Base-by-base conservation (phyloP, 2,113 vertebrate genomes). In the Sinocyclocheilus anophthalmus region DNA sequence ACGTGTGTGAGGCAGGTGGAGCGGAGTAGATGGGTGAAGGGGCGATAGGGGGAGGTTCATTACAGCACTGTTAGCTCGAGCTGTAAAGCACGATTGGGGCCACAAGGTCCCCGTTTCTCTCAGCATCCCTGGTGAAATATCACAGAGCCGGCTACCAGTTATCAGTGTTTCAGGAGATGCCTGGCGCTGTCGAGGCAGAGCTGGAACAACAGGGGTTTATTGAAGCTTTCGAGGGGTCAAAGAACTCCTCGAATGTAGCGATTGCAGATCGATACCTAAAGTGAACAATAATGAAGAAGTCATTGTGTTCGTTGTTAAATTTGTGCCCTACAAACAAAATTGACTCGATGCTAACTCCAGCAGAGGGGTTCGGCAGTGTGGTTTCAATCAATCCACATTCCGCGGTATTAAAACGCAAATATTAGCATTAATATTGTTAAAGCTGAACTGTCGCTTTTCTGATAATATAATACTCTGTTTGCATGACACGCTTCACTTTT, bases 211-310 rank as follows among this genome's bases (percentile, higher is more conserved):
- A 37, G 61, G 77, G 53, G 70, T 61, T 87, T 84, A 26, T 86
- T 85, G n/a, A 30, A 42, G 13, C 57, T 87, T 79, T 86, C 73
- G 72, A 89, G 10, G 89, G 89, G 86, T 79, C 81, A 55, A 72
- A 78, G 88, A 78, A 84, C 63, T 83, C 73, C 67, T 63, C 76
- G 90, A 86, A 91, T 84, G 85, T 90, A 70, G 76, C 72, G 79
- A 69, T 76, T 63, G 79, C 57, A 80, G 89, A 91, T 87, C 89
- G 76, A 81, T 89, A 87, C 72, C 80, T 88, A 87, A 92, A 91
- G 90, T 89, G 86, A 89, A 90, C 73, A 85, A 84, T 88, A 86
- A 90, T 83, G 63, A 48, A 37, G 82, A 85, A 86, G 85, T 88
- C 42, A 82, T 72, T 88, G 65, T 24, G 39, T 82, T 55, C 26